Base-by-base conservation (phyloP, 2,888 invertebrate genomes). In the Acronicta aceris region DNA sequence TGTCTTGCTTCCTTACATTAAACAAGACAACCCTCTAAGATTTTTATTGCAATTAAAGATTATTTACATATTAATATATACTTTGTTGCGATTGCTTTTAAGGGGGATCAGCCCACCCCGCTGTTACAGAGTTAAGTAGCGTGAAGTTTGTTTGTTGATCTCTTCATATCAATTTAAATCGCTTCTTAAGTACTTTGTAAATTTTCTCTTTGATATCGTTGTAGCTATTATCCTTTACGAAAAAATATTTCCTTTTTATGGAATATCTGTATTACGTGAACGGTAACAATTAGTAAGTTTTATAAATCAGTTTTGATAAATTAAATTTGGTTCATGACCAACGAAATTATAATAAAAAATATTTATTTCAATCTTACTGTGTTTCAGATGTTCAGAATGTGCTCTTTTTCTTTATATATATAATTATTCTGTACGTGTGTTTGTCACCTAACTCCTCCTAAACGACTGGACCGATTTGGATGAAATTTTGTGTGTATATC, bases 161-260 rank as follows among this genome's bases (percentile, higher is more conserved):
- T 74, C 76, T 77, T 68, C 54, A 76, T 74, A 75, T 74, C 62
- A 77, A 77, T 70, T 73, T 70, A 61, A 73, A 73, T 72, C 52
- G 52, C 53, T 50, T 61, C 49, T 67, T 61, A 56, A 70, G 69
- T 67, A 51, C 53, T 54, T 43, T 61, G 74, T 54, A 67, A 67
- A 70, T 45, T 67, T 57, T 68, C 40, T 8, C 62, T 62, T 74
- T 65, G 59, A 61, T 69, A 59, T 52, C 40, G 13, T 51, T 43
- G 47, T 45, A 5, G 52, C 41, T 53, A 21, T 48, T 54, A 10
- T 59, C 30, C 10, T 9, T 30, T 33, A 33, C 12, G 12, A 12
- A 33, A 30, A 33, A 33, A 10, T 33, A 33, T 33, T 15, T 45
- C 10, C 0, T 46, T 40, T 50, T 8, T n/a, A 27, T 41, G 38